phyloP scores from a whole-genome alignment of 2,797 vertebrate species.

The Fistularia commersonii region DNA sequence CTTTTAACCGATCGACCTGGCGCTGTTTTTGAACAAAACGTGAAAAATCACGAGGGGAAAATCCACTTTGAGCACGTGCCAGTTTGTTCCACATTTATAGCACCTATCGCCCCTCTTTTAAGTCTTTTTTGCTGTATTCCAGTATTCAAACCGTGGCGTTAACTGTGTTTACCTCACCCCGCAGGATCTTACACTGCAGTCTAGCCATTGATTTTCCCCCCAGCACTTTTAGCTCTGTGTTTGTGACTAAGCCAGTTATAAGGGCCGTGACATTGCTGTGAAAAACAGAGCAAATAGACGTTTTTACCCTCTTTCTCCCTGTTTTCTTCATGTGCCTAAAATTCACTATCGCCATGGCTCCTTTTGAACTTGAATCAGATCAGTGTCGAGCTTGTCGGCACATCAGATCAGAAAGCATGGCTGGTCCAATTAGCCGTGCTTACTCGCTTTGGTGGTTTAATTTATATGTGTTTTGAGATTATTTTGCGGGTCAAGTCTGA shows the following conservation, averaged over 20 bases:
- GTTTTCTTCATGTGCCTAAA: slow-evolving; percentile 14
- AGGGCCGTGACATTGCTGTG: slow-evolving; percentile 47
- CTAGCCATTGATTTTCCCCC: slow-evolving; percentile 61
- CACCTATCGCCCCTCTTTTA: slow-evolving; percentile 11
- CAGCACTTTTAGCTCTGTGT: slow-evolving; percentile 58
- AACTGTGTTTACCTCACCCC: slow-evolving; percentile 60
- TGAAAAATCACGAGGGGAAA: slow-evolving; percentile 3
- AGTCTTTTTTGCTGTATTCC: too few species aligned
- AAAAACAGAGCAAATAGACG: slow-evolving; percentile 45
- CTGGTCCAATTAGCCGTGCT: slow-evolving; percentile 10
- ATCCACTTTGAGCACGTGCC: too few species aligned
- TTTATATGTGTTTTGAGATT: slow-evolving; percentile 1
- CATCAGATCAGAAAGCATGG: slow-evolving; percentile 14
- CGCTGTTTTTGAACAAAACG: slow-evolving; percentile 8
- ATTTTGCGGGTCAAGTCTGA: too few species aligned
- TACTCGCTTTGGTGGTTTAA: slow-evolving; percentile 1
- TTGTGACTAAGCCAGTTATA: slow-evolving; percentile 67
- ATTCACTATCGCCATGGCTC: slow-evolving; percentile 7
- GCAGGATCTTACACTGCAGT: slow-evolving; percentile 58
- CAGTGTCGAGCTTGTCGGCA: slow-evolving; percentile 14
- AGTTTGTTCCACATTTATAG: slow-evolving; percentile 5
- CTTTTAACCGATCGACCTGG: slow-evolving; percentile 12
- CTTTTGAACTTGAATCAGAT: slow-evolving; percentile 15
- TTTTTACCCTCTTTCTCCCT: slow-evolving; percentile 23
- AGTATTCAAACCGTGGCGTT: slow-evolving; percentile 48